Percentiles rank a stretch among this genome's conserved stretches.
phyloP scores from a whole-genome alignment of 2,797 vertebrate genomes.

The Sebastolobus alascanus region DNA sequence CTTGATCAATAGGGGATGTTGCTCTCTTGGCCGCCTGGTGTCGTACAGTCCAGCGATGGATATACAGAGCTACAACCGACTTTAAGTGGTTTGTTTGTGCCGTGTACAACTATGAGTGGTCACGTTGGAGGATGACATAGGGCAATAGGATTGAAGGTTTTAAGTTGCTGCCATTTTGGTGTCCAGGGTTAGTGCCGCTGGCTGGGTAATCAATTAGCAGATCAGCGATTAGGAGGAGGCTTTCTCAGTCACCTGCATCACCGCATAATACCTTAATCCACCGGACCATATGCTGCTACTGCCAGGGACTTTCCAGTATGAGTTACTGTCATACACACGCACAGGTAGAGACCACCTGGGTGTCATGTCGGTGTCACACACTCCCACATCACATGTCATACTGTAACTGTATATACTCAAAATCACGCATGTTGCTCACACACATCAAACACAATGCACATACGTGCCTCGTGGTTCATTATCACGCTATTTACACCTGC shows the following conservation, averaged over 20 bases:
- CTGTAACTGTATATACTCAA: background rate
- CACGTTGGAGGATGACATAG: constrained; percentile 73
- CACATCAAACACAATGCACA: background rate
- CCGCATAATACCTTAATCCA: constrained; percentile 91
- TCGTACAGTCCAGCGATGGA: constrained; percentile 1
- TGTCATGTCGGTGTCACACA: background rate
- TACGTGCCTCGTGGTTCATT: background rate
- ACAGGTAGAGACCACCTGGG: constrained; percentile 58
- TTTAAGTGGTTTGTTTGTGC: constrained; percentile 45
- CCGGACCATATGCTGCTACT: constrained; percentile 87
- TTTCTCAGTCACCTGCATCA: constrained; percentile 88
- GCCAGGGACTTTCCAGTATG: constrained; percentile 62
- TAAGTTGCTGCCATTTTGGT: constrained; percentile 84
- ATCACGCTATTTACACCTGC: background rate
- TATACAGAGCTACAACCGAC: background rate
- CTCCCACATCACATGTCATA: background rate
- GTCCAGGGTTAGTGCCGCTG: constrained; percentile 67
- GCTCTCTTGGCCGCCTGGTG: background rate
- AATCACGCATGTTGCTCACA: background rate
- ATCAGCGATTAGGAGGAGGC: constrained; percentile 83
- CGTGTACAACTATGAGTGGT: constrained; percentile 42
- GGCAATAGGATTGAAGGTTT: constrained; percentile 84
- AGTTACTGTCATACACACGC: constrained; percentile 41
- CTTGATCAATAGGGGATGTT: background rate
- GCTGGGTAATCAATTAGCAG: constrained; percentile 86